A percentile compares a stretch with the other conserved stretches of the same genome.
These are phyloP conservation scores for Leptinotarsa haldemani DNA, from an alignment of 2,888 invertebrate genomes.

Conservation along the genomic window DNA sequence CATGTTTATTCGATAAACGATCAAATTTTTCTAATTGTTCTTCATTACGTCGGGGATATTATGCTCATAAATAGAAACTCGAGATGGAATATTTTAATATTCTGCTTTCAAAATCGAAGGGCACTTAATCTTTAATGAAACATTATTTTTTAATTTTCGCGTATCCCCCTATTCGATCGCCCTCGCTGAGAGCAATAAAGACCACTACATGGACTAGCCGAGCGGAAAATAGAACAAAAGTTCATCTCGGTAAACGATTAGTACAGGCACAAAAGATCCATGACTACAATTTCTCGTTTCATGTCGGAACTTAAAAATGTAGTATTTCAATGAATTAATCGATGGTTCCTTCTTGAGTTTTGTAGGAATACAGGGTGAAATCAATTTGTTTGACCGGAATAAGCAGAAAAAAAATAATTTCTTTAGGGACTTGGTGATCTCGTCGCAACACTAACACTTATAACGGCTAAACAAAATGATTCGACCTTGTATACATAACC, in stretches of 20 bases:
- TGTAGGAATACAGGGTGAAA: no score
- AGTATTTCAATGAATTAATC: not conserved
- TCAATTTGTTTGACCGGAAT: no score
- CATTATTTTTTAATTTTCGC: constrained; percentile 55
- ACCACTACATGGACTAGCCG: constrained; percentile 49
- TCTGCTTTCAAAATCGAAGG: constrained; percentile 46
- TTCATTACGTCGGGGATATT: constrained; percentile 16
- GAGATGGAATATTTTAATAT: constrained; percentile 45
- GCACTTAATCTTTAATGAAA: constrained; percentile 52
- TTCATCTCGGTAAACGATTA: constrained; percentile 33
- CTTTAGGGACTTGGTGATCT: no score
- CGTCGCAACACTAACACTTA: no score
- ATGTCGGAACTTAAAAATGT: no score
- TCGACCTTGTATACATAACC: no score
- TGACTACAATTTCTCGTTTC: no score
- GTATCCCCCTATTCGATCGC: constrained; percentile 48
- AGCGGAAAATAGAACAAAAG: constrained; percentile 60
- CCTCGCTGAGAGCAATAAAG: constrained; percentile 50
- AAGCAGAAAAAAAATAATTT: no score
- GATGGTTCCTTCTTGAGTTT: not conserved
- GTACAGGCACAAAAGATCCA: constrained; percentile 18
- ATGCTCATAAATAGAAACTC: constrained; percentile 13
- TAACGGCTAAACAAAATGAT: no score
- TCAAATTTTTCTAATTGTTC: constrained; percentile 27
- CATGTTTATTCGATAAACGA: constrained; percentile 1